Conservation (phyloP, 2,888 invertebrate species). For the Chelonus formosanus region DNA sequence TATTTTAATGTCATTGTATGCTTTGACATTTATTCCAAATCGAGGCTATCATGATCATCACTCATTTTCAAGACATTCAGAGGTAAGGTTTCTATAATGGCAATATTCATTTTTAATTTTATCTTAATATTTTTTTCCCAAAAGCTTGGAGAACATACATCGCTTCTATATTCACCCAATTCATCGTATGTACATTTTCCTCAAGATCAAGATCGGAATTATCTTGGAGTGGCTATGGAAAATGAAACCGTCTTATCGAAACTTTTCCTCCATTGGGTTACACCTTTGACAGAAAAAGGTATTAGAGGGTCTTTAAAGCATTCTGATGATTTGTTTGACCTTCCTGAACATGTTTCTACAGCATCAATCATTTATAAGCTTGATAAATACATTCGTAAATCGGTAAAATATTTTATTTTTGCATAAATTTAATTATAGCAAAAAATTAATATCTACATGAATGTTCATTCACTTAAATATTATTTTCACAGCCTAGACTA, state of each 20-base stretch:
- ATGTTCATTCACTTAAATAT: neutral
- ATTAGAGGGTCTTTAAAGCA: constrained; percentile 75
- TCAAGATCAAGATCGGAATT: constrained; percentile 73
- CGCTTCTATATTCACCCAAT: constrained; percentile 66
- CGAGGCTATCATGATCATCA: constrained; percentile 33
- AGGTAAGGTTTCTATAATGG: constrained; percentile 56
- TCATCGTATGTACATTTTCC: constrained; percentile 73
- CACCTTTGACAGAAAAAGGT: constrained; percentile 84
- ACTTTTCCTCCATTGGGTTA: constrained; percentile 88
- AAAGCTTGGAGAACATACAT: constrained; percentile 71
- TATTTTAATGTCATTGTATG: constrained; percentile 75
- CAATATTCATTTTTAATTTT: too few relatives aligned
- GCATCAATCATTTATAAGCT: constrained; percentile 71
- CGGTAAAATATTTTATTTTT: constrained; percentile 43
- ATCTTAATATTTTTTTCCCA: neutral
- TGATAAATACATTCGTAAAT: constrained; percentile 67
- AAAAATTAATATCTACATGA: neutral
- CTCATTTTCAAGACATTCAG: constrained; percentile 66
- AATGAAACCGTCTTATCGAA: constrained; percentile 75
- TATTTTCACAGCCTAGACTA: constrained; percentile 37
- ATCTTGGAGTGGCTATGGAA: constrained; percentile 86
- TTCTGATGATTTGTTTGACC: constrained; percentile 84
- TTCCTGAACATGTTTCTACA: constrained; percentile 75
- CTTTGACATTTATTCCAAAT: constrained; percentile 76
- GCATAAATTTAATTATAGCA: too few relatives aligned